These are phyloP conservation scores for Volucella inanis DNA, from an alignment of 2,888 invertebrate genomes.

Conservation along the genomic window DNA sequence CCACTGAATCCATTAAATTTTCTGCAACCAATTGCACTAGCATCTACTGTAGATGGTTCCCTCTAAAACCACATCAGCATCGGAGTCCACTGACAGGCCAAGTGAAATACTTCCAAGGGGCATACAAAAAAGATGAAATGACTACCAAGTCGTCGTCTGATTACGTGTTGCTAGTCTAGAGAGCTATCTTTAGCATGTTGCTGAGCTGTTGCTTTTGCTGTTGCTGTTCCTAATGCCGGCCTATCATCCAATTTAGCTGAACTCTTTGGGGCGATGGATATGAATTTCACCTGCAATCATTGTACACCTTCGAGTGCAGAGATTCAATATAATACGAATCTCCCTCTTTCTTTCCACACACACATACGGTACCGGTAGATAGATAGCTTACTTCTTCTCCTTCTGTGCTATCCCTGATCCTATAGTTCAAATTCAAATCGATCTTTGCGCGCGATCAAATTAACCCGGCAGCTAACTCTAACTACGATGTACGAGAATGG, in stretches of 20 bases:
- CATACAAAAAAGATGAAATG: conserved; percentile 52
- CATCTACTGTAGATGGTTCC: not conserved
- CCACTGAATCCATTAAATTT: too few relatives aligned
- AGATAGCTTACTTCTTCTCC: not conserved
- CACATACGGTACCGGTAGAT: conserved; percentile 12
- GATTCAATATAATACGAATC: conserved; percentile 57
- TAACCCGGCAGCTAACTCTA: conserved; percentile 72
- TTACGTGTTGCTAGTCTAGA: conserved; percentile 36
- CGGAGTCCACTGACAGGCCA: conserved; percentile 22
- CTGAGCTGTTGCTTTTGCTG: too few relatives aligned
- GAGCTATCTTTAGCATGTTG: conserved; percentile 23
- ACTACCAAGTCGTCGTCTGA: conserved; percentile 62
- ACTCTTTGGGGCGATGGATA: conserved; percentile 29
- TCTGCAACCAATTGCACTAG: too few relatives aligned
- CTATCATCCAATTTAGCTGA: conserved; percentile 68
- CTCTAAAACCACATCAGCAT: not conserved
- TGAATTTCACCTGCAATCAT: conserved; percentile 71
- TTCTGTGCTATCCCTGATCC: not conserved
- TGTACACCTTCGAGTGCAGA: conserved; percentile 12
- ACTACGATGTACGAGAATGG: conserved; percentile 9
- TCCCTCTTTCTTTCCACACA: conserved; percentile 15
- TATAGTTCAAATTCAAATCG: conserved; percentile 59
- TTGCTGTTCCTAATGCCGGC: too few relatives aligned
- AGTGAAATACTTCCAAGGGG: conserved; percentile 45
- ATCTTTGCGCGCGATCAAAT: conserved; percentile 74